Evolutionary conservation across 1,140 invertebrate genomes (phyloP).

Genomic region (Zaprionus africanus): DNA sequence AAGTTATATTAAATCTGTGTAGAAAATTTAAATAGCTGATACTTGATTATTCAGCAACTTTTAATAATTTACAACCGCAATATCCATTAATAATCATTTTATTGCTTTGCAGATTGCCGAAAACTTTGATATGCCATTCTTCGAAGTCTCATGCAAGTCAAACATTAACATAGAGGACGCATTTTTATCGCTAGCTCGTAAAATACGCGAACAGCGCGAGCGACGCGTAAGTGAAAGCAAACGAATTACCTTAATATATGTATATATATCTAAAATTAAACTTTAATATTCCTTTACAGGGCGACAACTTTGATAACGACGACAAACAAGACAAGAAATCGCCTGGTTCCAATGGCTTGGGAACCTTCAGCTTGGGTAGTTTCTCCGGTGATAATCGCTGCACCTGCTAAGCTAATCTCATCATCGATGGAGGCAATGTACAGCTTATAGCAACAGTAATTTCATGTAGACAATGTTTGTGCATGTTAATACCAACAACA

Average conservation of each 20-base stretch:
- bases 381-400: slow-evolving; percentile 81
- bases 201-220: slow-evolving; percentile 92
- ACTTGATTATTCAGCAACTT: slow-evolving; percentile 8
- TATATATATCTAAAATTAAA: background rate
- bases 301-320: slow-evolving; percentile 83
- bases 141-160: slow-evolving; percentile 95
- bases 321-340: slow-evolving; percentile 83
- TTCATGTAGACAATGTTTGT: slow-evolving; percentile 52
- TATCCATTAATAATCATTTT: background rate
- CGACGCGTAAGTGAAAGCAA: slow-evolving; percentile 87
- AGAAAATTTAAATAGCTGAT: too few relatives aligned
- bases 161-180: slow-evolving; percentile 95
- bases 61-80: background rate
- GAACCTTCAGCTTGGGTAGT: slow-evolving; percentile 81
- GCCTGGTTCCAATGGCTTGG: slow-evolving; percentile 82
- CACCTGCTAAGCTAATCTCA: slow-evolving; percentile 68
- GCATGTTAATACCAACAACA: slow-evolving; percentile 29
- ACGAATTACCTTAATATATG: background rate
- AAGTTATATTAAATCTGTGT: too few relatives aligned
- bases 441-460: slow-evolving; percentile 12
- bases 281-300: slow-evolving; percentile 49
- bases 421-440: slow-evolving; percentile 43
- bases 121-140: slow-evolving; percentile 96
- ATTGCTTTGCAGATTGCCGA: slow-evolving; percentile 89
- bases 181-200: slow-evolving; percentile 92